These are phyloP conservation scores for Nansenia antarctica DNA, from an alignment of 2,113 vertebrate species.

Conservation along the genomic window DNA sequence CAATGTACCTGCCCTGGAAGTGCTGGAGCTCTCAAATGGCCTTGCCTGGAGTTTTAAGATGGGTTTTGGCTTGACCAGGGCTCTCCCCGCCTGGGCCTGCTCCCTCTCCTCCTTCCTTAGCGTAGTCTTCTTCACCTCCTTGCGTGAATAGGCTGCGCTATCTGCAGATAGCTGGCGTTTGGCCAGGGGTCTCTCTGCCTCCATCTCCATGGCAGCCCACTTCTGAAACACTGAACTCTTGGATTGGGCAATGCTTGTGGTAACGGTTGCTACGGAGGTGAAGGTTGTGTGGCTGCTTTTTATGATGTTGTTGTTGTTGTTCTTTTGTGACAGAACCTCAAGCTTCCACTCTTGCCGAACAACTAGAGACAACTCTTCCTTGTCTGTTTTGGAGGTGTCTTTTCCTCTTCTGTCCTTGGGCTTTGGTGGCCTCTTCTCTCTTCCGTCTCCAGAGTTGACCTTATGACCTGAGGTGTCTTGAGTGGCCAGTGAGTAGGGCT, in stretches of 20 bases:
- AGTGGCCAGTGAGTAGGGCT: not conserved
- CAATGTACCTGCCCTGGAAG: not conserved
- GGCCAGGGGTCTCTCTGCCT: constrained; percentile 28
- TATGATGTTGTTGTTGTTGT: not conserved
- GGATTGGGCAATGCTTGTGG: constrained; percentile 1
- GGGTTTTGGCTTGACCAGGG: not conserved
- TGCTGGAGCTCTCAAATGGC: not conserved
- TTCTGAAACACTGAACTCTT: constrained; percentile 44
- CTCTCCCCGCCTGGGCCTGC: not conserved
- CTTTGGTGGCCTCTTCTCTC: not conserved
- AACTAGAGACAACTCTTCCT: not conserved
- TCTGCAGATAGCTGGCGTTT: constrained; percentile 41
- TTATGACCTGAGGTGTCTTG: not conserved
- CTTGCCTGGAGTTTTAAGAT: accelerated
- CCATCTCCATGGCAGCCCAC: constrained; percentile 45
- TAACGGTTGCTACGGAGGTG: not conserved
- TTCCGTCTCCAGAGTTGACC: not conserved
- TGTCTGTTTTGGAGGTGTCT: not conserved
- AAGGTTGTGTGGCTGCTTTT: not conserved
- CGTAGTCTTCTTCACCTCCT: constrained; percentile 10
- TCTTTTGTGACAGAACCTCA: not conserved
- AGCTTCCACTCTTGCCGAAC: constrained; percentile 15
- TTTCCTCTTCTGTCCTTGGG: not conserved
- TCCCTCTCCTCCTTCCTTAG: constrained; percentile 6
- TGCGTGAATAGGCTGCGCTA: constrained; percentile 2